These are phyloP conservation scores for Epizoanthus scotinus DNA, from an alignment of 92 coral and sea anemone species.

Conservation along the genomic window DNA sequence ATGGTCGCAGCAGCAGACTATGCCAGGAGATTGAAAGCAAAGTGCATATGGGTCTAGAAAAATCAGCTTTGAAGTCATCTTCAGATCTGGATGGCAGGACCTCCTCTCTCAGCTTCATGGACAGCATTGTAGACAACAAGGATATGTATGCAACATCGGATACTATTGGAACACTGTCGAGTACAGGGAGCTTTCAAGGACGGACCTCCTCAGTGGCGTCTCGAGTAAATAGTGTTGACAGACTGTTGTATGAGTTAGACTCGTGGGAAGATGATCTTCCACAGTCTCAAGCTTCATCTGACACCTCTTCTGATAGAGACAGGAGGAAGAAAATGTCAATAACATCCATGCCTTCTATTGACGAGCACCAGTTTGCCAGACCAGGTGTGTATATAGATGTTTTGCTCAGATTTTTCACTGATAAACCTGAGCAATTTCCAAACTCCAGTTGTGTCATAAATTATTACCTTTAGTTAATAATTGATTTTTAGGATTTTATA, in stretches of 20 bases:
- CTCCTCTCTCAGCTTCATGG: conserved; percentile 63
- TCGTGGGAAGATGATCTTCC: conserved; percentile 50
- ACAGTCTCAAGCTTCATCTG: not conserved
- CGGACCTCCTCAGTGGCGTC: conserved; percentile 52
- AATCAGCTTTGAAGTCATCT: conserved; percentile 59
- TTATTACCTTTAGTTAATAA: too few relatives aligned
- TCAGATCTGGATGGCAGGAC: conserved; percentile 56
- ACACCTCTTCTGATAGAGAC: not conserved
- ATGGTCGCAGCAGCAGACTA: conserved; percentile 90
- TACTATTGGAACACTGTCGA: conserved; percentile 71
- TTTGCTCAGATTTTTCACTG: too few relatives aligned
- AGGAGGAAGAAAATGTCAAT: conserved; percentile 54
- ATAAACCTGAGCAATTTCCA: too few relatives aligned
- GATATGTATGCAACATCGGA: conserved; percentile 67
- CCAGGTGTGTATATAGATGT: not conserved
- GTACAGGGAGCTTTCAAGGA: conserved; percentile 75
- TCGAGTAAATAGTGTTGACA: conserved; percentile 80
- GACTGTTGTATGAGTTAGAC: conserved; percentile 71
- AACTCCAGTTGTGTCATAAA: too few relatives aligned
- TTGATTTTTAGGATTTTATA: too few relatives aligned
- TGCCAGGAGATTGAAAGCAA: conserved; percentile 88
- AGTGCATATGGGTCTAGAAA: conserved; percentile 72
- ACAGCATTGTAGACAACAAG: conserved; percentile 62
- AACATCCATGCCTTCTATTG: conserved; percentile 50
- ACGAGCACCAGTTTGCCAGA: conserved; percentile 39